A percentile compares a stretch with the other conserved stretches of the same genome.
phyloP scores from a whole-genome alignment of 92 coral and sea anemone species.

The Chrysogorgia sp. region DNA sequence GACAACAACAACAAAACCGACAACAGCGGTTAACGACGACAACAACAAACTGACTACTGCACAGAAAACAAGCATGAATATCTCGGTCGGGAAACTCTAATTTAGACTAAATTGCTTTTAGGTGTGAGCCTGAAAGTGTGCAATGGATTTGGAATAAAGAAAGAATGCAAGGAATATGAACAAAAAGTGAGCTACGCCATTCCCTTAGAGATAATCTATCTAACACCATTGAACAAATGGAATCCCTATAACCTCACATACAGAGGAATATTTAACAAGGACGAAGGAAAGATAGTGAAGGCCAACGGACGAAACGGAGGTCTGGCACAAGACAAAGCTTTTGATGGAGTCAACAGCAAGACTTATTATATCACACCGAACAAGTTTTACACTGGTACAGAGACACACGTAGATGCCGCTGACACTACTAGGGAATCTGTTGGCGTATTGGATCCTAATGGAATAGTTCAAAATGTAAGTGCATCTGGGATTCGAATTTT shows the following conservation, averaged over 20 bases:
- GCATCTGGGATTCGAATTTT: conserved; percentile 91
- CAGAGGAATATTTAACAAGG: conserved; percentile 60
- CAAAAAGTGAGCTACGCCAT: conserved; percentile 86
- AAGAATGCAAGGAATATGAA: conserved; percentile 40
- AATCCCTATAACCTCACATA: conserved; percentile 63
- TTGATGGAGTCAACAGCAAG: no score
- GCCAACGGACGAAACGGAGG: conserved; percentile 71
- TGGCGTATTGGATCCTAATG: conserved; percentile 62
- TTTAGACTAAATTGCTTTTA: neutral
- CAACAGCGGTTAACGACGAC: no score
- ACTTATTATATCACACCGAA: conserved; percentile 66
- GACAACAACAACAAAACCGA: no score
- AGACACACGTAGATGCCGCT: conserved; percentile 56
- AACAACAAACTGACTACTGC: neutral
- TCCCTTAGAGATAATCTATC: conserved; percentile 83
- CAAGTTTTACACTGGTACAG: conserved; percentile 62
- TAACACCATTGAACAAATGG: conserved; percentile 91
- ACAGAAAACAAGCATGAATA: neutral
- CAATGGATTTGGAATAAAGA: neutral
- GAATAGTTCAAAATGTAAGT: neutral
- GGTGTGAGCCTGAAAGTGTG: conserved; percentile 30
- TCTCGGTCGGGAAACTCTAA: neutral
- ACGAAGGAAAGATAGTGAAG: conserved; percentile 69
- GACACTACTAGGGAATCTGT: conserved; percentile 69
- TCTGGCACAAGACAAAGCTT: conserved; percentile 62